Evolutionary conservation across 2,113 vertebrate species (phyloP).

Genomic region (Sinocyclocheilus rhinocerous): DNA sequence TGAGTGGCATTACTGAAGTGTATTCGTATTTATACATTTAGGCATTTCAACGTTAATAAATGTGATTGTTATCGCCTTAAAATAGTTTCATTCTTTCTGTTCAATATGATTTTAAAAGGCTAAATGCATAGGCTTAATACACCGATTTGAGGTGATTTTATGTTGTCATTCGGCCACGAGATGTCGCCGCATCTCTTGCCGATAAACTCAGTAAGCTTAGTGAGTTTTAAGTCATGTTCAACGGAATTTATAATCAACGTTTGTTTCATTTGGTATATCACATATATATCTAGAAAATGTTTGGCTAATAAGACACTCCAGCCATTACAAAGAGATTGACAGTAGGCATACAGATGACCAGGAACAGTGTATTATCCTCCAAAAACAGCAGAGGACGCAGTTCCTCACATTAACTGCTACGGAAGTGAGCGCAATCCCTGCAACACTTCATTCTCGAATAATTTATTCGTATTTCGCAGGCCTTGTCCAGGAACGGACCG

Average conservation of each 20-base stretch:
- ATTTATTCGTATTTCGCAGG: neutral
- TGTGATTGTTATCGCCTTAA: too few species aligned
- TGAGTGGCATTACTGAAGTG: too few species aligned
- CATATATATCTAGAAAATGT: neutral
- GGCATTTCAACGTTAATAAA: too few species aligned
- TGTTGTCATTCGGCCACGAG: neutral
- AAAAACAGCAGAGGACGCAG: conserved; percentile 37
- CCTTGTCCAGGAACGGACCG: neutral
- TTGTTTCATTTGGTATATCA: neutral
- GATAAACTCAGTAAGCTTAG: neutral
- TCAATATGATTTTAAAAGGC: too few species aligned
- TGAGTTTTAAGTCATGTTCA: neutral
- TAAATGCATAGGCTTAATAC: too few species aligned
- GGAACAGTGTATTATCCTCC: neutral
- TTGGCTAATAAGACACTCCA: neutral
- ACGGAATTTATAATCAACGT: neutral
- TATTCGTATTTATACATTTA: too few species aligned
- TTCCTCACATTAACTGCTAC: neutral
- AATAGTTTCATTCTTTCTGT: too few species aligned
- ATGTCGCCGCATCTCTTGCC: conserved; percentile 9
- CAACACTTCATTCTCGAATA: neutral
- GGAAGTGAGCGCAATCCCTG: neutral
- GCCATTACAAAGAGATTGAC: neutral
- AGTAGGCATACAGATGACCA: neutral
- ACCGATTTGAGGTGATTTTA: neutral